These are phyloP conservation scores for Petrosia ficiformis DNA, from an alignment of 37 sponge, comb jelly and placozoan species.

Conservation along the genomic window DNA sequence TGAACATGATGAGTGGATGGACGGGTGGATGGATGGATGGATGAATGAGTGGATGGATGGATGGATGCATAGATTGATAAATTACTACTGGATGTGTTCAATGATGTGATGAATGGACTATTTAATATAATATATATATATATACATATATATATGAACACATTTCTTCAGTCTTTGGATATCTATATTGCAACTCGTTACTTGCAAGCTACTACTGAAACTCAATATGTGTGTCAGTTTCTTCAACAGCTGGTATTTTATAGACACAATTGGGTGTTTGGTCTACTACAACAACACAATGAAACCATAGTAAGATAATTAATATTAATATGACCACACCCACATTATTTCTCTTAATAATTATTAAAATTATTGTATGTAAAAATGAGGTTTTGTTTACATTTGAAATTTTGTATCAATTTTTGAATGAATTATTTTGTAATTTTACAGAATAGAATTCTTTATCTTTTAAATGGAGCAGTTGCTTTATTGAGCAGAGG, in stretches of 20 bases:
- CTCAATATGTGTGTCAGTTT: slow-evolving; percentile 21
- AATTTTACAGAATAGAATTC: background rate
- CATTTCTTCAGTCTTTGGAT: slow-evolving; percentile 41
- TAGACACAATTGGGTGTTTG: slow-evolving; percentile 39
- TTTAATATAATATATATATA: no score
- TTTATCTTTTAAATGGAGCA: background rate
- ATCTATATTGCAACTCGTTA: slow-evolving; percentile 24
- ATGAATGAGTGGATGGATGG: no score
- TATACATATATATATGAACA: no score
- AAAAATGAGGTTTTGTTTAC: no score
- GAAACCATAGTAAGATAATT: background rate
- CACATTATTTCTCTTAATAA: background rate
- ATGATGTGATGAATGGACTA: no score
- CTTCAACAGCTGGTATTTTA: slow-evolving; percentile 38
- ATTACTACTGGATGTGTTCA: no score
- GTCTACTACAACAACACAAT: slow-evolving; percentile 37
- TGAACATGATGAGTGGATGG: no score
- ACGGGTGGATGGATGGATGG: no score
- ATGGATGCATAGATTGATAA: no score
- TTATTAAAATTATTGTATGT: background rate
- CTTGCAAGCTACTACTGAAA: slow-evolving; percentile 23
- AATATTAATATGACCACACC: background rate
- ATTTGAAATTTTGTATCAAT: no score
- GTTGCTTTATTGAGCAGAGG: background rate
- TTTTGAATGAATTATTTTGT: background rate